A percentile compares a stretch with the other conserved stretches of the same genome.
Evolutionary conservation across 2,113 vertebrate species (phyloP).

Genomic region (Myocastor coypus): DNA sequence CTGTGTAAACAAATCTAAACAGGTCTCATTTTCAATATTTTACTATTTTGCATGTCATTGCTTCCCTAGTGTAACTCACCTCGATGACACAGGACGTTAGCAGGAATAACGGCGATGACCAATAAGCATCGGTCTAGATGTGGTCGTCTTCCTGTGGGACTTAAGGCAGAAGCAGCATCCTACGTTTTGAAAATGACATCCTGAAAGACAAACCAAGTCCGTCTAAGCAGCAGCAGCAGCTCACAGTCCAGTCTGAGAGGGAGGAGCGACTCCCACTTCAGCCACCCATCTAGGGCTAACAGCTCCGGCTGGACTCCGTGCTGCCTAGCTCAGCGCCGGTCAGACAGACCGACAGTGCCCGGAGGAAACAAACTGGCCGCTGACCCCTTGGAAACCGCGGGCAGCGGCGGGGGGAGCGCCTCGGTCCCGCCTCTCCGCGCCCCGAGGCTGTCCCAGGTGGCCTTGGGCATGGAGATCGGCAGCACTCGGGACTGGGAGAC

Average conservation of each 20-base stretch:
- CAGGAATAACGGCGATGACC: conserved; percentile 34
- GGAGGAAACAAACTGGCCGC: conserved; percentile 18
- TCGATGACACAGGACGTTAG: conserved; percentile 50
- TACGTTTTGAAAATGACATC: not conserved
- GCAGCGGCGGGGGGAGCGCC: conserved; percentile 1
- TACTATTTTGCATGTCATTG: conserved; percentile 25
- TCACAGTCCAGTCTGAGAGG: not conserved
- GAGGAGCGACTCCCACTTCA: not conserved
- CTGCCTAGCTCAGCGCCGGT: not conserved
- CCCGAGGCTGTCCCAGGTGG: not conserved
- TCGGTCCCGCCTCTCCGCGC: conserved; percentile 41
- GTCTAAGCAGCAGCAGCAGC: not conserved
- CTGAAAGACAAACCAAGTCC: conserved; percentile 51
- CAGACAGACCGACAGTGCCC: not conserved
- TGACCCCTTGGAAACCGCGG: conserved; percentile 63
- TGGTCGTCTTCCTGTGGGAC: not conserved
- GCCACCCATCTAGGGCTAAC: not conserved
- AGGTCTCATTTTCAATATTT: not conserved
- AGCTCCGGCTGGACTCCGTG: not conserved
- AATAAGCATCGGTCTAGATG: not conserved
- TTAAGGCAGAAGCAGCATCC: conserved; percentile 8
- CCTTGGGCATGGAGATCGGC: not conserved
- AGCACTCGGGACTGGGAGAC: not conserved
- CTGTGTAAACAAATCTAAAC: not conserved
- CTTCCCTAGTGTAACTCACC: conserved; percentile 67